These are phyloP conservation scores for Mesorhabditis spiculigera DNA, from an alignment of 2,888 invertebrate genomes.

Conservation along the genomic window DNA sequence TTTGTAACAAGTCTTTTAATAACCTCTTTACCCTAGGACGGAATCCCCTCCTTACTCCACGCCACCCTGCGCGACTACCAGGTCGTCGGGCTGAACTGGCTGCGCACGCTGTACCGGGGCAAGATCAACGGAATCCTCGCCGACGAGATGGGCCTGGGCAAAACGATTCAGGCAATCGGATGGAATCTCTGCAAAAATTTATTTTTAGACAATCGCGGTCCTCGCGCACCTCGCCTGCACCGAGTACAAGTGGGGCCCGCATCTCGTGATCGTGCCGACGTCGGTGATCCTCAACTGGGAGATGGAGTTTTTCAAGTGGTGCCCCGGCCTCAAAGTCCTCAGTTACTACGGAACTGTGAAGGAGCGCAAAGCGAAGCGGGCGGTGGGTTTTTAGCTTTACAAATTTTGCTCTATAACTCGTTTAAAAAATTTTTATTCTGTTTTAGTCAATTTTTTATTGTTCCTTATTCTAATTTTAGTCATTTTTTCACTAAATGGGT, in stretches of 20 bases:
- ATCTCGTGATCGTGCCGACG: slow-evolving; percentile 95
- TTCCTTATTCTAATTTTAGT: too few relatives aligned
- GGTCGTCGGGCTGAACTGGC: slow-evolving; percentile 1
- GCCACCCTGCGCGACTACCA: slow-evolving; percentile 65
- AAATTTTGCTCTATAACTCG: too few relatives aligned
- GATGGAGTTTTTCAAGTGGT: slow-evolving; percentile 99
- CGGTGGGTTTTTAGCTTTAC: too few relatives aligned
- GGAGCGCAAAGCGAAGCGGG: slow-evolving; percentile 70
- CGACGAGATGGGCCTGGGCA: not conserved
- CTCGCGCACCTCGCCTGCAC: slow-evolving; percentile 89
- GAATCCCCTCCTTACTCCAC: slow-evolving; percentile 78
- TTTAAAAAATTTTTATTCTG: too few relatives aligned
- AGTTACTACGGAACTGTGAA: slow-evolving; percentile 96
- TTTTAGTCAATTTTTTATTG: too few relatives aligned
- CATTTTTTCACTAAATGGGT: too few relatives aligned
- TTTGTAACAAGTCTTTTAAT: too few relatives aligned
- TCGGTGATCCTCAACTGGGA: slow-evolving; percentile 99
- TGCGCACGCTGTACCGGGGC: not conserved
- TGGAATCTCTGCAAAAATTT: not conserved
- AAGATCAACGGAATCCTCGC: not conserved
- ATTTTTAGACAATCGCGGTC: slow-evolving; percentile 84
- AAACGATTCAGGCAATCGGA: not conserved
- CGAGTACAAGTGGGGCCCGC: slow-evolving; percentile 92
- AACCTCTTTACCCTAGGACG: too few relatives aligned
- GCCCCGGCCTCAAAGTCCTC: slow-evolving; percentile 95